These are phyloP conservation scores for Rhabditoides inermis DNA, from an alignment of 2,888 invertebrate genomes.

Conservation along the genomic window DNA sequence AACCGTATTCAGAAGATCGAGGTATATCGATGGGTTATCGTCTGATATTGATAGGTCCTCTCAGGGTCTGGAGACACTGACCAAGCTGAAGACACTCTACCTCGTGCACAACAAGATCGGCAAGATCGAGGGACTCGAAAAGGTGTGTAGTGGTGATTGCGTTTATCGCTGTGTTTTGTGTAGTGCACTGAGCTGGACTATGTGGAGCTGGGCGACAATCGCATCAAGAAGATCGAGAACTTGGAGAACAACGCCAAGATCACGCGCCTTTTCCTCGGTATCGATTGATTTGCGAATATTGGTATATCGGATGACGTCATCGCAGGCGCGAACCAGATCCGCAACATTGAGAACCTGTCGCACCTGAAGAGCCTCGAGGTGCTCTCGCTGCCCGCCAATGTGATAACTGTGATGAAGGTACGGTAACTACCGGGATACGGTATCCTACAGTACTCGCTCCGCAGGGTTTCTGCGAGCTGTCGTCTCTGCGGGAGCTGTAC, in stretches of 20 bases:
- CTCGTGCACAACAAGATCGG: constrained; percentile 58
- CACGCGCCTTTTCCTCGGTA: constrained; percentile 7
- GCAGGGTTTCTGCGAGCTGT: constrained; percentile 71
- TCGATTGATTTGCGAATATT: not conserved
- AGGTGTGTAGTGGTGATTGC: constrained; percentile 57
- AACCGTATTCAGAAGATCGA: constrained; percentile 64
- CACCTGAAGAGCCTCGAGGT: constrained; percentile 25
- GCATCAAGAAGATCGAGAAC: constrained; percentile 59
- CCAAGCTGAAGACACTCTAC: constrained; percentile 54
- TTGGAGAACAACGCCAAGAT: constrained; percentile 24
- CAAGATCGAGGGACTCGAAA: constrained; percentile 54
- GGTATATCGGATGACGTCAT: constrained; percentile 52
- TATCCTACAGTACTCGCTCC: constrained; percentile 17
- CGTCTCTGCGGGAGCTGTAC: constrained; percentile 75
- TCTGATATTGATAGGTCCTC: not conserved
- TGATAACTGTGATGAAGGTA: constrained; percentile 22
- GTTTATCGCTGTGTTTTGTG: not conserved
- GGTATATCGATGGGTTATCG: constrained; percentile 53
- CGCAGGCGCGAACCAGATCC: constrained; percentile 89
- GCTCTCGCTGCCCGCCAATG: constrained; percentile 33
- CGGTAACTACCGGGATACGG: constrained; percentile 6
- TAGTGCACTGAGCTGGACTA: constrained; percentile 64
- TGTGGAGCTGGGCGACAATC: constrained; percentile 89
- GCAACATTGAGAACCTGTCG: constrained; percentile 60
- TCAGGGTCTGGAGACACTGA: constrained; percentile 46